These are phyloP conservation scores for Trichogramma evanescens DNA, from an alignment of 2,888 invertebrate genomes.

Conservation along the genomic window DNA sequence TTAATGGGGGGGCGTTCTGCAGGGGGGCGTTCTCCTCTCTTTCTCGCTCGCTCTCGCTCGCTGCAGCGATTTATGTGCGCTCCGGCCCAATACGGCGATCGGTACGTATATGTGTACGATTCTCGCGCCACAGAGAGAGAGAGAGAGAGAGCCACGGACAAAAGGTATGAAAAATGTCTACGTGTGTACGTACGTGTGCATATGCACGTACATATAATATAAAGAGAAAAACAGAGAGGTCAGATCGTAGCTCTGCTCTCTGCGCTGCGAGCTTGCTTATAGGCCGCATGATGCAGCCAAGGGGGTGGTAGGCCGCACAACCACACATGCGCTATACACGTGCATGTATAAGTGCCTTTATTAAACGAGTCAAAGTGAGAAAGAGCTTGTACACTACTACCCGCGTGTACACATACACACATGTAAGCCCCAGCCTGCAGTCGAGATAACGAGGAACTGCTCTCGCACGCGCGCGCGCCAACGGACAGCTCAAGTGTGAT, in stretches of 20 bases:
- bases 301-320: too few species aligned
- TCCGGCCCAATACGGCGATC: conserved; percentile 23
- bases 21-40: conserved; percentile 35
- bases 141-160: conserved; percentile 8
- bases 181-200: background rate
- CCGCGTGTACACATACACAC: too few species aligned
- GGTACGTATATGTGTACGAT: conserved; percentile 36
- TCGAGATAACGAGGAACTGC: conserved; percentile 6
- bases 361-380: too few species aligned
- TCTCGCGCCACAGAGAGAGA: conserved; percentile 2
- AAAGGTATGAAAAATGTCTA: background rate
- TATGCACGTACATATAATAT: background rate
- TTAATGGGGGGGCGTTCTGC: conserved; percentile 47
- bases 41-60: conserved; percentile 41
- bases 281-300: too few species aligned
- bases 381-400: too few species aligned
- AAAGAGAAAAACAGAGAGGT: background rate
- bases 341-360: too few species aligned
- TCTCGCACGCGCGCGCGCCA: background rate
- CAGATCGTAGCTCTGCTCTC: conserved; percentile 1
- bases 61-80: conserved; percentile 47
- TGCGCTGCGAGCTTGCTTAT: background rate
- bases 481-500: background rate
- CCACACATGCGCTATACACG: too few species aligned
- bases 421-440: too few species aligned